Base-by-base conservation (phyloP, 2,888 invertebrate genomes). In the Ligdia adustata region DNA sequence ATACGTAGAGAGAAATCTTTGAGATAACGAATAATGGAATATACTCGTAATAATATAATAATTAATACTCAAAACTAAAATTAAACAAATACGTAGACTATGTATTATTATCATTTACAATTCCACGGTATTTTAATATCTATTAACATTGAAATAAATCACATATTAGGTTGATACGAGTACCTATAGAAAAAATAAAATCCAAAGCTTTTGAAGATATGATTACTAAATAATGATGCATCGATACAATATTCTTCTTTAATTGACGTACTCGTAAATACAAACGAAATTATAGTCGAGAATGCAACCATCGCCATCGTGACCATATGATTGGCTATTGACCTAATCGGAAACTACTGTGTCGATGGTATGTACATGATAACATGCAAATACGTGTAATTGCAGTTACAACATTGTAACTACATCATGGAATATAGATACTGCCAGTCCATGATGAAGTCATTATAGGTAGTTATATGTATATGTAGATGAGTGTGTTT, bases 251-350 rank as follows among this genome's bases (percentile, higher is more conserved):
- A 42, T 52, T 38, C 41, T 44, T 37, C 20, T 11, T 9, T 18
- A 29, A 51, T 44, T 26, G 48, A 5, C 16, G 5, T 16, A 5
- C 16, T 16, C 5, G 16, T 16, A 16, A 7, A 22, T 27, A 18
- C 7, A 26, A 13, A 11, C 12, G 41, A 44, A 9, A 29, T 22
- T 22, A 13, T 24, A 18, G 31, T 35, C 14, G 40, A 20, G 51
- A 45, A 52, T 55, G 55, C 55, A 52, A 49, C 42, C n/a, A 22
- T 22, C 3, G 50, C 50, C 40, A 54, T 32, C 53, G 47, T 57
- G 55, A 55, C 53, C 38, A 14, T 22, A 33, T 42, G 26, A 40
- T 50, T 48, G 35, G 38, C 35, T 50, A 43, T 50, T 55, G 55
- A 57, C 60, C 55, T 40, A 50, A 45, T 43, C 31, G 26, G 9